These are phyloP conservation scores for Thymallus thymallus DNA, from an alignment of 2,113 vertebrate genomes.

Conservation along the genomic window DNA sequence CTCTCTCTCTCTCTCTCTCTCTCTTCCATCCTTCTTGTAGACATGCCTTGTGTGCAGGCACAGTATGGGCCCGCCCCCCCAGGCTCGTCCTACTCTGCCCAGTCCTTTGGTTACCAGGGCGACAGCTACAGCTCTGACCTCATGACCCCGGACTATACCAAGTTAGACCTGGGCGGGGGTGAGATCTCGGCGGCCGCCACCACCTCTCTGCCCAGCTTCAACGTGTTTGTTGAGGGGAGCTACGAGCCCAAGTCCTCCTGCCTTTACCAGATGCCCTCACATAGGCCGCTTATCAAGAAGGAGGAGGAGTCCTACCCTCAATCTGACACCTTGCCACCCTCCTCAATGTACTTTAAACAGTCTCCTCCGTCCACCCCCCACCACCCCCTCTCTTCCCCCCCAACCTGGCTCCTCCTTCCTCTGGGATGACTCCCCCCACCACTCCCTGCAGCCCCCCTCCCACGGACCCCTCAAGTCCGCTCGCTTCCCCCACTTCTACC, in stretches of 20 bases:
- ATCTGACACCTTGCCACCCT: constrained; percentile 83
- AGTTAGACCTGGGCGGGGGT: constrained; percentile 87
- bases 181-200: constrained; percentile 94
- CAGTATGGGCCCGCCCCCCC: constrained; percentile 94
- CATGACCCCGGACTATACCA: constrained; percentile 90
- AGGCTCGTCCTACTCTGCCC: constrained; percentile 90
- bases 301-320: constrained; percentile 85
- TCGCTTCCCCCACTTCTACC: constrained; percentile 90
- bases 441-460: constrained; percentile 75
- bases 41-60: constrained; percentile 99
- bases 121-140: constrained; percentile 89
- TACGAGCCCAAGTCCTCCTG: constrained; percentile 97
- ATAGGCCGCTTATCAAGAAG: constrained; percentile 87
- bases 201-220: constrained; percentile 97
- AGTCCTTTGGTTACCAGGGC: constrained; percentile 88
- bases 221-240: constrained; percentile 94
- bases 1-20: too few species aligned
- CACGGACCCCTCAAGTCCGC: constrained; percentile 85
- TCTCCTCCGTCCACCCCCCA: constrained; percentile 93
- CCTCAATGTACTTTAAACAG: constrained; percentile 96
- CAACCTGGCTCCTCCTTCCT: constrained; percentile 79
- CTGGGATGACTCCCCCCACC: constrained; percentile 84
- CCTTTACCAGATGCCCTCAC: constrained; percentile 92
- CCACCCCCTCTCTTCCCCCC: constrained; percentile 83
- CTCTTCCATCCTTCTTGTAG: constrained; percentile 64